Percentiles rank a stretch among this genome's conserved stretches.
These are phyloP conservation scores for Fistularia commersonii DNA, from an alignment of 2,797 vertebrate species.

Conservation along the genomic window DNA sequence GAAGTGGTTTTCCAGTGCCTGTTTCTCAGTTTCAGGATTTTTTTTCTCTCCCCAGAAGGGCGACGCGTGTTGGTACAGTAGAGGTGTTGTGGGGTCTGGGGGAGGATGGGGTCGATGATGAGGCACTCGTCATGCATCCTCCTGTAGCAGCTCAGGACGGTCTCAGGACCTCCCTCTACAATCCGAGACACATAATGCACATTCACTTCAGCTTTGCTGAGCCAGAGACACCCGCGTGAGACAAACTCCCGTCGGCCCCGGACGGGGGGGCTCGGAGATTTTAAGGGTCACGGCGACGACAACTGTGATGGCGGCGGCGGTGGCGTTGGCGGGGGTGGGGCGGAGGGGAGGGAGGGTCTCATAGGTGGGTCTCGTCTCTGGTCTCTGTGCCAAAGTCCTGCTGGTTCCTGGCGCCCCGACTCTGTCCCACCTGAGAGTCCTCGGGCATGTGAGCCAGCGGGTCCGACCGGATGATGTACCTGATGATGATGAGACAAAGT, in stretches of 20 bases:
- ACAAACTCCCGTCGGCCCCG: constrained; percentile 8
- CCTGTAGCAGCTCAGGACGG: constrained; percentile 58
- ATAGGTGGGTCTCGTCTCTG: constrained; percentile 91
- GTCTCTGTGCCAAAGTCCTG: constrained; percentile 81
- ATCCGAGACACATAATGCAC: constrained; percentile 32
- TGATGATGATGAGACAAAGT: too few relatives aligned
- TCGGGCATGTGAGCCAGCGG: constrained; percentile 90
- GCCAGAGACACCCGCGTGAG: constrained; percentile 5
- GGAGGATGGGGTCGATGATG: constrained; percentile 20
- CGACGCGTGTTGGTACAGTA: background rate
- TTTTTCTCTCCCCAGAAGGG: background rate
- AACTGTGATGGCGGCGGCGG: too few relatives aligned
- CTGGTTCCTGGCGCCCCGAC: constrained; percentile 72
- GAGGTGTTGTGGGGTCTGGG: constrained; percentile 12
- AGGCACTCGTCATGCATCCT: constrained; percentile 72
- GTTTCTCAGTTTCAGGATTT: background rate
- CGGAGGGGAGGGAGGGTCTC: constrained; percentile 21
- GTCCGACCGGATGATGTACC: constrained; percentile 95
- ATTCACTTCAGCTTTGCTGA: constrained; percentile 18
- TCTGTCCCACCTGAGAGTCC: constrained; percentile 77
- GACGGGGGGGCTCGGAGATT: constrained; percentile 16
- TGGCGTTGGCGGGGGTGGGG: too few relatives aligned
- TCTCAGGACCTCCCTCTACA: constrained; percentile 8
- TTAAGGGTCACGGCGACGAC: constrained; percentile 40
- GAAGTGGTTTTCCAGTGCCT: too few relatives aligned